Base-by-base conservation (phyloP, 2,888 invertebrate genomes). In the Drosophila fulvimacula region DNA sequence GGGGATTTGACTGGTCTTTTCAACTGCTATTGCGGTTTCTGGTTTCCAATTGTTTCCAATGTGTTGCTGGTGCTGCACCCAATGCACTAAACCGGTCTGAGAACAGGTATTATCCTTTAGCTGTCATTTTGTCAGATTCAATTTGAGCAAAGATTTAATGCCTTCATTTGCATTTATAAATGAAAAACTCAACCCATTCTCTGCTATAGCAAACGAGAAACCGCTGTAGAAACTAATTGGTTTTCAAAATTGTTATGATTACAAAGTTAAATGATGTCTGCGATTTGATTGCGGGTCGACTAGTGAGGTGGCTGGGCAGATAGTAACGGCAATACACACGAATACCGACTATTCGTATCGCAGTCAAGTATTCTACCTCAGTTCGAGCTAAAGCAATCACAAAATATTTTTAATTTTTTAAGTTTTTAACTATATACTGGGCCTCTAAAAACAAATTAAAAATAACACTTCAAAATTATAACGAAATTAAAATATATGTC, bases 221-320 rank as follows among this genome's bases (percentile, higher is more conserved):
- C 59, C 61, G 63, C 42, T 61, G 63, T 64, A 51, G 21, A 61
- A 75, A 76, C 87, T 81, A 84, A 84, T 88, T 86, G 89, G 78
- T 78, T 84, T 87, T 79, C 69, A 87, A 83, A 88, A 86, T 88
- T 88, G 84, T 88, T 88, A 81, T 88, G 84, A 86, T 88, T 86
- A 86, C 87, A 81, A 81, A 83, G 78, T 83, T 86, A 88, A 83
- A 86, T 82, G 88, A 72, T 83, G 83, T 83, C 86, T 66, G 81
- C 76, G 85, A 68, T 76, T 85, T 77, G 85, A 87, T 85, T 73
- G 85, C 79, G 36, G 65, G 30, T 61, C 64, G 76, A 61, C 83
- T 76, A 79, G 82, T 71, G 72, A 64, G 63, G 48, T 34, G 30
- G 21, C 34, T 27, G 30, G 24, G 19, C 34, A 21, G 34, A 34